A percentile compares a stretch with the other conserved stretches of the same genome.
These are phyloP conservation scores for Gymnocephalus cernua DNA, from an alignment of 2,113 vertebrate genomes.

Conservation along the genomic window DNA sequence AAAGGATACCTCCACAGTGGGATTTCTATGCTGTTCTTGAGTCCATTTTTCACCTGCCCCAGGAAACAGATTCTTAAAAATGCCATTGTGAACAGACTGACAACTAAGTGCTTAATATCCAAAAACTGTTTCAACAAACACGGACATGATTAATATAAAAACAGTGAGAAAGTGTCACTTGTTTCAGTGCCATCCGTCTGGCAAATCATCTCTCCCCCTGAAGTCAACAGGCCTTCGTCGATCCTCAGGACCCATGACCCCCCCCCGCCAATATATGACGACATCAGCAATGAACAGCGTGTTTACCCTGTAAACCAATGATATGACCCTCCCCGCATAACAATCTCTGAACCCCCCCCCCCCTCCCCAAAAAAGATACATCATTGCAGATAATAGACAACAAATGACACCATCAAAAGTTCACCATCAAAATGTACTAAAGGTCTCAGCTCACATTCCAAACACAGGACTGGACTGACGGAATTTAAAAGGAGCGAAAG, in stretches of 20 bases:
- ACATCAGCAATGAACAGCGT: slow-evolving; percentile 74
- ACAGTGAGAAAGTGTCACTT: slow-evolving; percentile 79
- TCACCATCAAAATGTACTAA: slow-evolving; percentile 75
- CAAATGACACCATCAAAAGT: slow-evolving; percentile 76
- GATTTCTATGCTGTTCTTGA: slow-evolving; percentile 48
- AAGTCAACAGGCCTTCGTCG: slow-evolving; percentile 51
- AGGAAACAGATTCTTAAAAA: slow-evolving; percentile 65
- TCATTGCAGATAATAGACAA: slow-evolving; percentile 76
- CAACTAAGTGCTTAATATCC: slow-evolving; percentile 84
- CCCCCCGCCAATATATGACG: slow-evolving; percentile 59
- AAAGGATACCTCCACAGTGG: slow-evolving; percentile 50
- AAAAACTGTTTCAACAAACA: slow-evolving; percentile 78
- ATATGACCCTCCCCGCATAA: slow-evolving; percentile 70
- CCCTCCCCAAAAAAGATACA: slow-evolving; percentile 54
- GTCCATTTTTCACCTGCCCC: slow-evolving; percentile 50
- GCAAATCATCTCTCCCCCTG: slow-evolving; percentile 55
- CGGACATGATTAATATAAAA: slow-evolving; percentile 83
- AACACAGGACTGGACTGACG: slow-evolving; percentile 76
- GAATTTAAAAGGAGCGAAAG: slow-evolving; percentile 55
- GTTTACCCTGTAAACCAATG: slow-evolving; percentile 87
- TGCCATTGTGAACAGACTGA: slow-evolving; percentile 74
- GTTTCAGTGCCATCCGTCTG: slow-evolving; percentile 75
- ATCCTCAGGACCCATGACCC: slow-evolving; percentile 49
- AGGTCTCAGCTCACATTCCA: slow-evolving; percentile 71
- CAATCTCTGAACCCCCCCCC: slow-evolving; percentile 44